Base-by-base conservation (phyloP, 2,888 invertebrate genomes). In the Clanis bilineata region DNA sequence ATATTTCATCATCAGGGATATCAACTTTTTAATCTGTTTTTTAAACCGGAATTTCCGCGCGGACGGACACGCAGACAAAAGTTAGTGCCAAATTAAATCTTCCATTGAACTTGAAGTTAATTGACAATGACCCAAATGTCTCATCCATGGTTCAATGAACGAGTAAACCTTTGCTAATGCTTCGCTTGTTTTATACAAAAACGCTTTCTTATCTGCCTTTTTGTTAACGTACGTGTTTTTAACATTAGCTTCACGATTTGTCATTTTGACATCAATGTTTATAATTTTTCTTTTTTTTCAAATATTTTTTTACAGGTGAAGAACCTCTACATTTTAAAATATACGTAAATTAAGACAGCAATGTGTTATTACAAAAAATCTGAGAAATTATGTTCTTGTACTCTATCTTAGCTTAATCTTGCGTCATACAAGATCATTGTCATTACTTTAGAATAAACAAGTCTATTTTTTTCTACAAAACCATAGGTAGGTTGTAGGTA, bases 101-200 rank as follows among this genome's bases (percentile, higher is more conserved):
- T 25, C 15, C 61, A 57, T 61, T 85, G 86, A 87, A 88, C 88
- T 88, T 85, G 81, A 70, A 65, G 68, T 65, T 62, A 41, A 56
- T 66, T 72, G 79, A 74, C 83, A 82, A 76, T 85, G 87, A 85
- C 88, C 88, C 66, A 86, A 83, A 85, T 86, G 66, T 69, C 65
- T 57, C 64, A 71, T 73, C 76, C 76, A 88, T 83, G 86, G 84
- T 85, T 85, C 83, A 82, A 75, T 77, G 80, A 76, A 75, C 83
- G 66, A 38, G 59, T 60, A 64, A 74, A 65, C 73, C 77, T 79
- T 75, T 68, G 65, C 66, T 61, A 67, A 71, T 76, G 74, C 66
- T 68, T 64, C 69, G 60, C 43, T 65, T 68, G 45, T 61, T 66
- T 38, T 44, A 44, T 6, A 21, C 59, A 59, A 59, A 59, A 59